Conservation (phyloP, 2,888 invertebrate species). For the Caenorhabditis sp. region DNA sequence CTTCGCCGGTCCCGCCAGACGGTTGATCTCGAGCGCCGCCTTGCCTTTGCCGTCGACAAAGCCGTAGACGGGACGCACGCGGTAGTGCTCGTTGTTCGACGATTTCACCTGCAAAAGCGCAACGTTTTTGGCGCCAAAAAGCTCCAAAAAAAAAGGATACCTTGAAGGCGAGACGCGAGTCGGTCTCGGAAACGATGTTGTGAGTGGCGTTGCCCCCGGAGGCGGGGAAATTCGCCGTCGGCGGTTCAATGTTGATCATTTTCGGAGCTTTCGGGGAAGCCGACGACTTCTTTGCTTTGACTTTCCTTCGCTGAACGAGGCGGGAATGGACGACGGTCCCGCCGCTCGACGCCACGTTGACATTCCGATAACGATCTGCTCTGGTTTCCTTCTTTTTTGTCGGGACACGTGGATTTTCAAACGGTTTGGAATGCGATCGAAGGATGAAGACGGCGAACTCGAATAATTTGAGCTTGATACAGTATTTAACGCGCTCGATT, state of each 20-base stretch:
- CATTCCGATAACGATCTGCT: too few relatives aligned
- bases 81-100: constrained; percentile 71
- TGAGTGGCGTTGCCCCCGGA: constrained; percentile 63
- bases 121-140: neutral
- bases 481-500: constrained; percentile 74
- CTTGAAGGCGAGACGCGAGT: constrained; percentile 68
- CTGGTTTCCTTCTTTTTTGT: too few relatives aligned
- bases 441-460: constrained; percentile 66
- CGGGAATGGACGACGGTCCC: too few relatives aligned
- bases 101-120: constrained; percentile 59
- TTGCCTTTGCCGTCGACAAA: constrained; percentile 60
- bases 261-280: neutral
- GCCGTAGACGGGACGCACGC: constrained; percentile 71
- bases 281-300: neutral
- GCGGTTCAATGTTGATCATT: constrained; percentile 67
- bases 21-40: constrained; percentile 60
- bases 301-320: too few relatives aligned
- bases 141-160: constrained; percentile 9
- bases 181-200: constrained; percentile 62
- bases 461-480: constrained; percentile 70
- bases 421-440: too few relatives aligned
- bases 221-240: constrained; percentile 62
- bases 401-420: too few relatives aligned
- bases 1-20: constrained; percentile 62
- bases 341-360: too few relatives aligned